These are phyloP conservation scores for Helobdella robusta DNA, from an alignment of 2,888 invertebrate genomes.

Conservation along the genomic window DNA sequence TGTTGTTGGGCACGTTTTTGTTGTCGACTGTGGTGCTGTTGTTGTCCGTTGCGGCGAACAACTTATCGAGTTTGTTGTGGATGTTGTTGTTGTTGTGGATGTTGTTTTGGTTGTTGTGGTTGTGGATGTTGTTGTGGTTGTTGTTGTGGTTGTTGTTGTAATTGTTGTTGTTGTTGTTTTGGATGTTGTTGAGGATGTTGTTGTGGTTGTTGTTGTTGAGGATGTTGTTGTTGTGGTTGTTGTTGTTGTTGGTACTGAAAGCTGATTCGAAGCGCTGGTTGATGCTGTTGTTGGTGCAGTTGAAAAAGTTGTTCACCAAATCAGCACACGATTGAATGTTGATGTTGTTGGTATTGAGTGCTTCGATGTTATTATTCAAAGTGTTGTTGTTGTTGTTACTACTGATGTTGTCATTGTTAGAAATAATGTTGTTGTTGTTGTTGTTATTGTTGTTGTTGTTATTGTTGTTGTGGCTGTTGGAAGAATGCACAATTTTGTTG, in stretches of 20 bases:
- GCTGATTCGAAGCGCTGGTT: background rate
- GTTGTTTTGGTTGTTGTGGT: background rate
- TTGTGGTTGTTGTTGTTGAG: background rate
- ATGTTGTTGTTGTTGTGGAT: background rate
- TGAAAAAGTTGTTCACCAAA: no score
- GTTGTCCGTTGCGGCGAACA: slow-evolving; percentile 5
- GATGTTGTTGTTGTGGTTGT: background rate
- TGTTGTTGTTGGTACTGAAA: no score
- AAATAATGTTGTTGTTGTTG: background rate
- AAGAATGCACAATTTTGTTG: no score
- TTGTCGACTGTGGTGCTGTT: slow-evolving; percentile 4
- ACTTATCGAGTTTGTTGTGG: background rate
- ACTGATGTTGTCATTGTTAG: background rate
- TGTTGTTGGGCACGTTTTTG: no score
- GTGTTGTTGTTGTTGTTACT: background rate
- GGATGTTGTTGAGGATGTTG: background rate
- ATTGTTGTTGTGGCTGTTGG: background rate
- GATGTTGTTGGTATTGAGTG: no score
- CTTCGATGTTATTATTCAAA: background rate
- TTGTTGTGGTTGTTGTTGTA: background rate
- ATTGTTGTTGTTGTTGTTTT: background rate
- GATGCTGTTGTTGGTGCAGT: background rate
- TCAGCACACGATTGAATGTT: no score
- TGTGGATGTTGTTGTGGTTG: background rate
- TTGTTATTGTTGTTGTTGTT: background rate